Percentiles rank a stretch among this genome's conserved stretches.
Evolutionary conservation across 2,888 invertebrate genomes (phyloP).

Genomic region (Oxytorus armatus): DNA sequence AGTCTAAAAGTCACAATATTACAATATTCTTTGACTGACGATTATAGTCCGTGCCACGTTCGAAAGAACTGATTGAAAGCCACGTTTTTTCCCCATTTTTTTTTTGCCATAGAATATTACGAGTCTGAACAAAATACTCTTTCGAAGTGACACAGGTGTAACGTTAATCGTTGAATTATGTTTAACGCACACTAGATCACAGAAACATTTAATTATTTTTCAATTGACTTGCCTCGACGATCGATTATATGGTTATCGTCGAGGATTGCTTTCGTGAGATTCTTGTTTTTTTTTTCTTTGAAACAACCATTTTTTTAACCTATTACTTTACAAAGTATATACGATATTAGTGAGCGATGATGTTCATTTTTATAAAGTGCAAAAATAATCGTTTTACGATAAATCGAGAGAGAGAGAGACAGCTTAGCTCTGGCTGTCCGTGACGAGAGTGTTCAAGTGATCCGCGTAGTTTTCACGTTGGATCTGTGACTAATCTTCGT

Average conservation of each 20-base stretch:
- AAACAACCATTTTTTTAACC: not conserved
- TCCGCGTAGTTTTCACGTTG: slow-evolving; percentile 23
- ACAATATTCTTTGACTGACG: slow-evolving; percentile 41
- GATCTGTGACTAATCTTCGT: slow-evolving; percentile 51
- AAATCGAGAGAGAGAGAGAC: slow-evolving; percentile 10
- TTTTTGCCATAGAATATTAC: slow-evolving; percentile 6
- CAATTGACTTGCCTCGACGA: slow-evolving; percentile 12
- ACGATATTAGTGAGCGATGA: slow-evolving; percentile 7
- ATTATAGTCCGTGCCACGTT: slow-evolving; percentile 37
- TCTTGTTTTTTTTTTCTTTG: slow-evolving; percentile 15
- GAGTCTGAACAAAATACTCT: slow-evolving; percentile 37
- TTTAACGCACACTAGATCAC: not conserved
- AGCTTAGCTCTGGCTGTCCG: slow-evolving; percentile 29
- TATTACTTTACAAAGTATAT: slow-evolving; percentile 20
- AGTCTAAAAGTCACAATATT: slow-evolving; percentile 32
- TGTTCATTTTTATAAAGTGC: not conserved
- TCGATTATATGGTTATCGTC: slow-evolving; percentile 3
- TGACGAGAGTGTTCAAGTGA: slow-evolving; percentile 51
- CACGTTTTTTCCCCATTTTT: not conserved
- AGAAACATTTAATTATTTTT: slow-evolving; percentile 19
- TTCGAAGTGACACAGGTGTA: not conserved
- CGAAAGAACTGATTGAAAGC: slow-evolving; percentile 13
- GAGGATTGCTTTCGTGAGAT: slow-evolving; percentile 29
- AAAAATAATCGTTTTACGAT: slow-evolving; percentile 40
- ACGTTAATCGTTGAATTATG: not conserved